phyloP scores from a whole-genome alignment of 2,888 invertebrate species.

The Apotomis capreana region DNA sequence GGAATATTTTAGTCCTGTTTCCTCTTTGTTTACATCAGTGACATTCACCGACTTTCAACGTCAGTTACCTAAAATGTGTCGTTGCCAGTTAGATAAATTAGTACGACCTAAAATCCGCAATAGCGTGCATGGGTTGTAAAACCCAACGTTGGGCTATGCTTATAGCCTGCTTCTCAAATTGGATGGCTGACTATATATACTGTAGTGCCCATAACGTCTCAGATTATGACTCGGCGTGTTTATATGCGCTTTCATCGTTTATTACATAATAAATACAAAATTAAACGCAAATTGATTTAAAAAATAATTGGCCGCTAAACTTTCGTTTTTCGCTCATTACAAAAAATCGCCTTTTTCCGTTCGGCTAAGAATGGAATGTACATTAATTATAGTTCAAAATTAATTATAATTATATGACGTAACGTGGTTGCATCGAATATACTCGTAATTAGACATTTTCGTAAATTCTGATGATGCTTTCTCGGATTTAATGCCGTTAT shows the following conservation, averaged over 20 bases:
- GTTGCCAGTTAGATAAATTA: no score
- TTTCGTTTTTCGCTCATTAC: slow-evolving; percentile 43
- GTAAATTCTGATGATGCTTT: slow-evolving; percentile 33
- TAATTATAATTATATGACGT: slow-evolving; percentile 41
- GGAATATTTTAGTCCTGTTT: no score
- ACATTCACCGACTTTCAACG: no score
- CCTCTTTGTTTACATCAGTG: no score
- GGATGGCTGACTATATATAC: neutral
- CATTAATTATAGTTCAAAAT: slow-evolving; percentile 40
- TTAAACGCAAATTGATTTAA: slow-evolving; percentile 22
- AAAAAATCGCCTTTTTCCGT: slow-evolving; percentile 32
- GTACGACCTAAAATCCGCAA: no score
- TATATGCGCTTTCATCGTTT: neutral
- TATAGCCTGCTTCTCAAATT: no score
- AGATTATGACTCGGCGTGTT: neutral
- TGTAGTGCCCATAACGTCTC: neutral
- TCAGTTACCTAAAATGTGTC: no score
- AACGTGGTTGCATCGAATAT: slow-evolving; percentile 38
- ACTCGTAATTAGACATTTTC: slow-evolving; percentile 32
- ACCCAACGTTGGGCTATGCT: no score
- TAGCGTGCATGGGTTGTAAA: no score
- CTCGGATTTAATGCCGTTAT: slow-evolving; percentile 32
- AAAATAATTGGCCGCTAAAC: slow-evolving; percentile 37
- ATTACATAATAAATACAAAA: slow-evolving; percentile 28
- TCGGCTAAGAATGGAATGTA: slow-evolving; percentile 21